Base-by-base conservation (phyloP, 2,113 vertebrate genomes). In the Xiphophorus maculatus region DNA sequence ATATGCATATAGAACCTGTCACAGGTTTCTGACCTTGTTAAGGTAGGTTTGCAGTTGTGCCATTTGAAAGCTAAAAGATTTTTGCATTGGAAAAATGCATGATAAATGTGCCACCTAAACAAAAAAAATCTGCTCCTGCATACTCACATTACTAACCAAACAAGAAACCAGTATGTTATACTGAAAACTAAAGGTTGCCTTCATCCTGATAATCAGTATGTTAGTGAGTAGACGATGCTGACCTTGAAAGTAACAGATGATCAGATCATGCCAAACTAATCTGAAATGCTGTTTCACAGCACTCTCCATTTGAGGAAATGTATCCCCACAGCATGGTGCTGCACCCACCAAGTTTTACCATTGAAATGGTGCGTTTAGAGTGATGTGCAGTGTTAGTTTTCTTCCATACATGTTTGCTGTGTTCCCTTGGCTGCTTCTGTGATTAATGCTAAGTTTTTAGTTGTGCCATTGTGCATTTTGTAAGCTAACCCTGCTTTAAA, bases 31-130 rank as follows among this genome's bases (percentile, higher is more conserved):
- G 35, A 37, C 35, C 35, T 37, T 37, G 35, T 37, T 11, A 12
- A 37, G 10, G 35, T 11, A 37, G 35, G 35, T 12, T 37, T 37
- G 2, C 35, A 37, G 11, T 37, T 37, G 35, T 37, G 35, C 10
- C 11, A 11, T 11, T 37, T 3, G 35, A 37, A 37, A 37, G 35
- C 10, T 37, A 37, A 37, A 37, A 37, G 10, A 11, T 11, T 11
- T 35, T 28, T 73, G 58, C 22, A 22, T 42, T 67, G 73, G 81
- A 73, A 19, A 77, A 67, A 35, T 48, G 73, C 77, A 12, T 11
- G 71, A 69, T 69, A 5, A 30, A 51, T 32, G 10, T 25, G 51
- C 14, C 30, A 78, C 72, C 76, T 64, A 77, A 60, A 78, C 28
- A 58, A 25, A 7, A 54, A 22, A 22, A 22, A 8, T 22, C 48